Base-by-base conservation (phyloP, 37 sponge, comb jelly and placozoan species). In the Spongilla lacustris region DNA sequence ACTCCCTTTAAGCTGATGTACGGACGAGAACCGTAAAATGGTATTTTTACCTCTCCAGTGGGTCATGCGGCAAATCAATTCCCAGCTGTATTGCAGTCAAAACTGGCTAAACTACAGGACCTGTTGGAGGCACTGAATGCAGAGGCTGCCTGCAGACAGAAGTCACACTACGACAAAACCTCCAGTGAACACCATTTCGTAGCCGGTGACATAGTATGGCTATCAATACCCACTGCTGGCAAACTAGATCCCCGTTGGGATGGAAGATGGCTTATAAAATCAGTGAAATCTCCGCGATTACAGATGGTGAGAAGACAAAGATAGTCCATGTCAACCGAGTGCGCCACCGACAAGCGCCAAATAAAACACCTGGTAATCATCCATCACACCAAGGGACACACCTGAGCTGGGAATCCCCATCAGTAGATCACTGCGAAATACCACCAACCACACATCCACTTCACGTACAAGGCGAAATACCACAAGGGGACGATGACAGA, bases 211-310 rank as follows among this genome's bases (percentile, higher is more conserved):
- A 13, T 26, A 41, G 89, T 88, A 27, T 92, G 93, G 93, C 70
- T 92, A 26, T 80, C 93, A 32, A 36, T 81, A 36, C 93, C 89
- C 31, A 85, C 85, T 13, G 83, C 86, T 29, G 89, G 93, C 25
- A 92, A 85, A 71, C 83, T 92, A 29, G 93, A 88, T 28, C 77
- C 72, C 30, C 86, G 74, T 36, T 92, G 93, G 89, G 93, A 92
- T 33, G 89, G 89, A 69, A 81, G 81, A 67, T 91, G 92, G 87
- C n/a, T n/a, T n/a, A 74, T 84, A 70, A 70, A 50, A 2, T 66
- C 76, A 28, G 31, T 83, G 17, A 75, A 88, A 35, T 72, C 82
- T 19, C 88, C 76, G 36, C 28, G 30, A 87, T 87, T 48, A 78
- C 79, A 29, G 82, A 87, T 79, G 80, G 82, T 24, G 23, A 70